Evolutionary conservation across 2,888 invertebrate genomes (phyloP).

Genomic region (Theretra japonica): DNA sequence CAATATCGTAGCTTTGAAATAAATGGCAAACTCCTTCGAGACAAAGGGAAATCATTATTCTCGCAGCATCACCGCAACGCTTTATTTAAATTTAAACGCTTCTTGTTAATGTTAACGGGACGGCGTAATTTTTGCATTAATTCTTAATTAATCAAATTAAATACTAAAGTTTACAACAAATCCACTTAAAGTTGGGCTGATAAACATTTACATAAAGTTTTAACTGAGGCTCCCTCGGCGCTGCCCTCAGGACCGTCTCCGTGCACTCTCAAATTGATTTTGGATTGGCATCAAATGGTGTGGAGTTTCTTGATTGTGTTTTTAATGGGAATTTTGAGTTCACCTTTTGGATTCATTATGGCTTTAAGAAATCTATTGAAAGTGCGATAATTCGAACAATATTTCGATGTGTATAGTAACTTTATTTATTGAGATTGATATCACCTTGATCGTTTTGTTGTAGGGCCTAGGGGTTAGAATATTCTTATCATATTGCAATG

Average conservation of each 20-base stretch:
- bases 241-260: constrained; percentile 30
- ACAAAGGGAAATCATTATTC: background rate
- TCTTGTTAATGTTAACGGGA: background rate
- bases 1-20: no score
- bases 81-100: constrained; percentile 4
- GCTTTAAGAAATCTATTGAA: no score
- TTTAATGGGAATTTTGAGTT: constrained; percentile 15
- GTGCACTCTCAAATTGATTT: constrained; percentile 45
- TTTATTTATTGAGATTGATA: no score
- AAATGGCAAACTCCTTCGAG: background rate
- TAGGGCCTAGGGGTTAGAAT: no score
- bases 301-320: constrained; percentile 34
- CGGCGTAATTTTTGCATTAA: constrained; percentile 9
- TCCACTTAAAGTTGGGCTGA: constrained; percentile 4
- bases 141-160: constrained; percentile 36
- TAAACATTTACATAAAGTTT: constrained; percentile 43
- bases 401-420: no score
- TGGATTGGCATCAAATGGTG: constrained; percentile 47
- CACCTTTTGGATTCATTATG: no score
- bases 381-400: no score
- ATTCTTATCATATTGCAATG: no score
- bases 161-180: constrained; percentile 29
- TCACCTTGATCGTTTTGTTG: no score
- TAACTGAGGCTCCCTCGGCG: constrained; percentile 33
- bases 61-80: background rate